Percentiles rank a stretch among this genome's conserved stretches.
These are phyloP conservation scores for Leucania comma DNA, from an alignment of 2,888 invertebrate species.

Conservation along the genomic window DNA sequence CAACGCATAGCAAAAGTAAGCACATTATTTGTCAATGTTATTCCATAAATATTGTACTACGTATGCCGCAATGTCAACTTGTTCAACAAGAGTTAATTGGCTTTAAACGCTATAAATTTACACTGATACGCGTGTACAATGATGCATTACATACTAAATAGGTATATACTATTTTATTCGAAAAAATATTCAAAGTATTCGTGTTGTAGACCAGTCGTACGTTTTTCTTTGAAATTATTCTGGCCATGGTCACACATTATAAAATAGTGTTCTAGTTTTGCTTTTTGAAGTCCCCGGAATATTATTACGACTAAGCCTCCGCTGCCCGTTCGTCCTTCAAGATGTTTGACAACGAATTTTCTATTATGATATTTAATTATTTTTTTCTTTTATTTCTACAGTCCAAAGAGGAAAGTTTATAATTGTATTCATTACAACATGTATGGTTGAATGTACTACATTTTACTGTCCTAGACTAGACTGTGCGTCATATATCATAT, in stretches of 20 bases:
- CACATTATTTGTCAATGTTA: constrained; percentile 23
- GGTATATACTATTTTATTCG: not conserved
- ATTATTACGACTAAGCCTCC: too few relatives aligned
- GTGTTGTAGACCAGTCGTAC: not conserved
- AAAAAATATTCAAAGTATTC: constrained; percentile 22
- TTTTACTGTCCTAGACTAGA: not conserved
- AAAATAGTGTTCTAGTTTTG: not conserved
- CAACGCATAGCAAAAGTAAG: constrained; percentile 1
- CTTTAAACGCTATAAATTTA: constrained; percentile 55
- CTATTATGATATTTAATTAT: too few relatives aligned
- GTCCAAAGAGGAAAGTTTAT: not conserved
- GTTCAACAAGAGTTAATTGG: constrained; percentile 62
- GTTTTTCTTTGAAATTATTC: not conserved
- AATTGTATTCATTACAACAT: not conserved
- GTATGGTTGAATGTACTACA: not conserved
- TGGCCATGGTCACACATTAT: too few relatives aligned
- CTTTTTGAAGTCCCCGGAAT: not conserved
- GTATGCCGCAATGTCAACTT: constrained; percentile 53
- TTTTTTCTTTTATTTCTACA: not conserved
- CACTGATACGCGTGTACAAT: constrained; percentile 41
- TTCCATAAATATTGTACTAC: constrained; percentile 31
- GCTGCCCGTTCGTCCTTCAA: too few relatives aligned
- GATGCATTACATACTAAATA: constrained; percentile 19
- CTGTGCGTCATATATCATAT: not conserved
- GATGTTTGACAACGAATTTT: too few relatives aligned